Base-by-base conservation (phyloP, 2,888 invertebrate species). In the Pristionchus japonicus region DNA sequence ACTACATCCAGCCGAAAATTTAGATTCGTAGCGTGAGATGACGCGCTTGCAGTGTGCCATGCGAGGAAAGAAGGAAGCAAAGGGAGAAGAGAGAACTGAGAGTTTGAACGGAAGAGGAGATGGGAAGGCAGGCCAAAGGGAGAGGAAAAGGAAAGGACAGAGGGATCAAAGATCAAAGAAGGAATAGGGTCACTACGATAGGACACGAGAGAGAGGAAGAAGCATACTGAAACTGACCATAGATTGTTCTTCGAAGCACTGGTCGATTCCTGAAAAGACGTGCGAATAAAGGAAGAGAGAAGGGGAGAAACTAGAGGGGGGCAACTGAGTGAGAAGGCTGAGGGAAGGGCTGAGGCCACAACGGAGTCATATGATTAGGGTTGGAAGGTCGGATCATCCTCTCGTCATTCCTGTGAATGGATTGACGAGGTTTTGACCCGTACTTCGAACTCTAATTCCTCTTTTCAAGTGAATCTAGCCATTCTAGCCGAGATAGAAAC, bases 241-340 rank as follows among this genome's bases (percentile, higher is more conserved):
- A 87, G 77, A 57, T 87, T 87, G 87, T 87, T 87, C 77, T 87
- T 87, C 52, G 87, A 87, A 37, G 74, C 34, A 37, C 64, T 27
- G 20, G 43, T 34, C 9, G 64, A 31, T n/a, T 87, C 87, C 87
- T 87, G 87, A n/a, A 87, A 87, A 57, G 34, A 37, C 49, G 82
- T 47, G 82, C 49, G 49, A 52, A 82, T 47, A 49, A 20, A 31
- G 84, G 27, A 34, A 61, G 40, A 43, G 40, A 43, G 31, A 52
- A 84, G 37, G 34, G 83, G 37, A 27, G 52, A 20, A 3, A 6
- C 11, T 34, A 70, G 17, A 3, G 4, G 17, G 31, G 34, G 70
- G 34, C 40, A 74, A 74, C 74, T 74, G 77, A 77, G 77, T 82
- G 82, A 49, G 82, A 49, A 27, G 82, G 40, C 40, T n/a, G 23